Percentiles rank a stretch among this genome's conserved stretches.
phyloP scores from a whole-genome alignment of 2,113 vertebrate species.

The Zapus hudsonius region DNA sequence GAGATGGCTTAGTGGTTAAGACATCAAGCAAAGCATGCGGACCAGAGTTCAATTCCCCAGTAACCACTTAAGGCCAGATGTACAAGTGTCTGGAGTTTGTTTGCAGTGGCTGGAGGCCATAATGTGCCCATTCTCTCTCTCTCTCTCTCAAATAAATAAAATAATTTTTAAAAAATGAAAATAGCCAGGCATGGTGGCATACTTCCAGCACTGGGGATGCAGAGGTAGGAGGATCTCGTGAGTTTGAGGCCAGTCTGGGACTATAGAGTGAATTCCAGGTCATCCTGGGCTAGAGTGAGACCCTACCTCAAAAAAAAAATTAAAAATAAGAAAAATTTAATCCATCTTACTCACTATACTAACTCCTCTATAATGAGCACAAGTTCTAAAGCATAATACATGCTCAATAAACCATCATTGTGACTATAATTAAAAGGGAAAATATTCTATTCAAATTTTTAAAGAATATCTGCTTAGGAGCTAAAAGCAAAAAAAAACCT shows the following conservation, averaged over 20 bases:
- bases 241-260: too few relatives aligned
- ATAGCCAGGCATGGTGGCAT: too few relatives aligned
- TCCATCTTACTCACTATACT: background rate
- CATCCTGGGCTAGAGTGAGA: background rate
- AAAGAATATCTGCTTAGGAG: background rate
- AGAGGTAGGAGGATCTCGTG: too few relatives aligned
- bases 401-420: background rate
- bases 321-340: background rate
- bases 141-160: too few relatives aligned
- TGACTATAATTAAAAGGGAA: slow-evolving; percentile 2
- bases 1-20: background rate
- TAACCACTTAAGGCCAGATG: too few relatives aligned
- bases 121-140: too few relatives aligned
- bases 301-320: background rate
- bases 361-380: background rate
- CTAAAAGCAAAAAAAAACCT: slow-evolving; percentile 6
- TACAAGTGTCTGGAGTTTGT: too few relatives aligned
- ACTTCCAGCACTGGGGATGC: too few relatives aligned
- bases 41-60: too few relatives aligned
- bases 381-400: slow-evolving; percentile 6
- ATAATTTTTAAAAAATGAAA: background rate
- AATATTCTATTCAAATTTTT: slow-evolving; percentile 12
- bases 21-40: too few relatives aligned
- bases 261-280: too few relatives aligned
- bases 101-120: too few relatives aligned